Base-by-base conservation (phyloP, 2,797 vertebrate genomes). In the Diplodus puntazzo region DNA sequence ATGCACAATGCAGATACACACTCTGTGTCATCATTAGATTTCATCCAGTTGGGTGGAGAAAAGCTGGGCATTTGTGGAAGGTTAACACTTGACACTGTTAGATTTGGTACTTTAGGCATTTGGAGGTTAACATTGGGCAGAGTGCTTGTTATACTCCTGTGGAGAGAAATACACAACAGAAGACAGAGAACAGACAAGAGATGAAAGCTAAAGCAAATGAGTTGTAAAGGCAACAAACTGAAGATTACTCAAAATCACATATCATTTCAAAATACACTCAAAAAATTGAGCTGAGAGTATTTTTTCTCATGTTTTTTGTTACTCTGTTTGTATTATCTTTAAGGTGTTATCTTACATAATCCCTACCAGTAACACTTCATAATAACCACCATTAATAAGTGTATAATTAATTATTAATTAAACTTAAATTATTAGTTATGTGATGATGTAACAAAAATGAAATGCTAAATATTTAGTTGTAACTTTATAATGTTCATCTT, bases 91-190 rank as follows among this genome's bases (percentile, higher is more conserved):
- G 96, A 95, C 92, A 96, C 90, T 95, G 96, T 93, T 90, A 98
- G 95, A 95, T 97, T 97, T 96, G 97, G 95, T 96, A 98, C 97
- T 97, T 97, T 98, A 90, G 97, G 97, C 84, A 94, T 93, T 93
- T 93, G 94, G 91, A 98, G 96, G 94, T 96, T 97, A 96, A 97
- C 97, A 97, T 95, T 97, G 94, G 97, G 97, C 92, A 98, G 97
- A 96, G 96, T 96, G 97, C 96, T 97, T 94, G 96, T 96, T 98
- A 97, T 96, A 94, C 95, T 98, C 96, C 97, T 98, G 97, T 94
- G 93, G 95, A 97, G 95, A 96, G 93, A 97, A 95, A 95, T 94
- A 97, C 93, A 96, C 93, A 96, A 96, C 95, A 91, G 80, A 95
- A 79, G 94, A 96, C 95, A 95, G 68, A 88, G 95, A 95, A 52